Base-by-base conservation (phyloP, 2,113 vertebrate genomes). In the Pimephales promelas region DNA sequence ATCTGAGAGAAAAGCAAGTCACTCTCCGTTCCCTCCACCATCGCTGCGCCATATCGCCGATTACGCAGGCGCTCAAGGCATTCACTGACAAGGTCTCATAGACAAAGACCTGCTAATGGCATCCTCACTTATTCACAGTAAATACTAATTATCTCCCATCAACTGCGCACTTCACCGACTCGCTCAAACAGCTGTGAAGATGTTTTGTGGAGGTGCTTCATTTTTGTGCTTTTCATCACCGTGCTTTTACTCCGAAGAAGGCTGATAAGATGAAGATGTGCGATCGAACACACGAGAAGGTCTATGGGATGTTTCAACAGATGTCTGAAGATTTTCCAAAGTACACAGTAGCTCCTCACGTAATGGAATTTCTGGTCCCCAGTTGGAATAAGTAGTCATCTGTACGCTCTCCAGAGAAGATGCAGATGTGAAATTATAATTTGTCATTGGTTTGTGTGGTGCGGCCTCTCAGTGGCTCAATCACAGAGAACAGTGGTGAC, bases 1-100 rank as follows among this genome's bases (percentile, higher is more conserved):
- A 86, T 86, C 87, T 78, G 86, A 86, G 85, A 89, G 87, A 88
- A 82, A 34, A 82, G 75, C 68, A 77, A 73, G 75, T 82, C 84
- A 61, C 79, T 86, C 18, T 16, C 77, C 24, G 82, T 88, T 89
- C 84, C 87, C 85, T 77, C 61, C 10, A 66, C 73, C 47, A 79
- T 88, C 77, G 79, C 89, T 11, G 62, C 88, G 82, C 28, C 16
- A 73, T 77, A 82, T 62, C 64, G 84, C 83, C 85, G 82, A 89
- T 87, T 72, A 3, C 73, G 24, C 81, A 16, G 77, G 79, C 62
- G 78, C 40, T 22, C 28, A 1, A 45, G 47, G 71, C 26, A 80
- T 83, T 83, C 86, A 76, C 40, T 43, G 66, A 14, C 70, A 76
- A 80, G 86, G 80, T 78, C 81, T 84, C 47, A 13, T 20, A 76